These are phyloP conservation scores for Euura lappo DNA, from an alignment of 1,140 invertebrate genomes.

Conservation along the genomic window DNA sequence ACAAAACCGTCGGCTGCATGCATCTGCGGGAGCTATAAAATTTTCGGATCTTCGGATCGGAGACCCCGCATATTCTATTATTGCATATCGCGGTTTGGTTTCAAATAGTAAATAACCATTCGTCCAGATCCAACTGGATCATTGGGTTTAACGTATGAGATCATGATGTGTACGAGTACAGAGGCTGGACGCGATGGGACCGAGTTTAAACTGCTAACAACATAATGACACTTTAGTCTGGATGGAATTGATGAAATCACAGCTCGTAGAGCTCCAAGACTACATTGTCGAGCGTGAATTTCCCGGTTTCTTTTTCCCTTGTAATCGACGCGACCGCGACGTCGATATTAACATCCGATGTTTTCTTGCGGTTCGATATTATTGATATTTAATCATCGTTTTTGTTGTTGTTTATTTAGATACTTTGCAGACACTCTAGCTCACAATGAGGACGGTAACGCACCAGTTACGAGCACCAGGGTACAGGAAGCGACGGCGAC, in stretches of 20 bases:
- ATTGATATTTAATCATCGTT: background rate
- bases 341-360: no score
- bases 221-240: slow-evolving; percentile 51
- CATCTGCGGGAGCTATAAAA: no score
- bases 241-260: slow-evolving; percentile 55
- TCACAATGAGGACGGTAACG: slow-evolving; percentile 58
- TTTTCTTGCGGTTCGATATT: background rate
- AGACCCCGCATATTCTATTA: background rate
- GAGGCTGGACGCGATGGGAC: background rate
- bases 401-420: slow-evolving; percentile 40
- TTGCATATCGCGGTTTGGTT: background rate
- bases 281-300: no score
- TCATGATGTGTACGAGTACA: background rate
- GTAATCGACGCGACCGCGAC: no score
- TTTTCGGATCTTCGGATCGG: background rate
- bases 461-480: slow-evolving; percentile 35
- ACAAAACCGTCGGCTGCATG: background rate
- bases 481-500: slow-evolving; percentile 37
- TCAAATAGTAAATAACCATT: background rate
- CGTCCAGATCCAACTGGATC: background rate
- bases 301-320: no score
- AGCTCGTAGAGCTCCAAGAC: slow-evolving; percentile 20
- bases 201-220: slow-evolving; percentile 35
- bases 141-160: background rate
- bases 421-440: slow-evolving; percentile 67